Conservation (phyloP, 2,888 invertebrate genomes). For the Villa cingulata region DNA sequence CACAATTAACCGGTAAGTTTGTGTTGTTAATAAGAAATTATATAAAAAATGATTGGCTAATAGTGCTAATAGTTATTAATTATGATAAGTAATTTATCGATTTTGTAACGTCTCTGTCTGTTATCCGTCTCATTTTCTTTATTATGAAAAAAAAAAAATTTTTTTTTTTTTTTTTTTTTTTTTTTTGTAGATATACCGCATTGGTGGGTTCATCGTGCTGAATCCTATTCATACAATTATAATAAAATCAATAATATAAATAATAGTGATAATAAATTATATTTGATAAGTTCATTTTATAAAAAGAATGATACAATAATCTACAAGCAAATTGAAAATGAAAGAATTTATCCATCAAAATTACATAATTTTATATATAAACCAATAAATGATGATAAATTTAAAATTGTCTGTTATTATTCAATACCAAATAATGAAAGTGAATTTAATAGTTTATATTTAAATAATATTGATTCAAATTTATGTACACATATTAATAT, state of each 20-base stretch:
- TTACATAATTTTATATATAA: conserved; percentile 16
- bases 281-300: background rate
- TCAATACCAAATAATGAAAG: conserved; percentile 38
- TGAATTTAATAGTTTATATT: conserved; percentile 32
- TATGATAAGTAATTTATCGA: too few relatives aligned
- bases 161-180: conserved; percentile 2
- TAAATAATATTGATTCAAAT: conserved; percentile 49
- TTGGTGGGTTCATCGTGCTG: conserved; percentile 21
- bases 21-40: too few relatives aligned
- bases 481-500: conserved; percentile 75
- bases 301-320: background rate
- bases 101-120: too few relatives aligned
- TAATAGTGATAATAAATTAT: background rate
- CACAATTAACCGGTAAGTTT: conserved; percentile 21
- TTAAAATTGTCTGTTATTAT: conserved; percentile 54
- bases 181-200: conserved; percentile 20
- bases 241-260: conserved; percentile 5
- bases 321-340: conserved; percentile 15
- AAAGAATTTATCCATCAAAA: conserved; percentile 16
- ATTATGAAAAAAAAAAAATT: too few relatives aligned
- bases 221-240: conserved; percentile 16
- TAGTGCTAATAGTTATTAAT: too few relatives aligned
- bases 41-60: too few relatives aligned
- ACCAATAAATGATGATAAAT: conserved; percentile 6
- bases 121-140: too few relatives aligned